Evolutionary conservation across 1,140 invertebrate genomes (phyloP), one percentile per base, ranked within the genome.

Genomic region (Dendrolimus punctatus): DNA sequence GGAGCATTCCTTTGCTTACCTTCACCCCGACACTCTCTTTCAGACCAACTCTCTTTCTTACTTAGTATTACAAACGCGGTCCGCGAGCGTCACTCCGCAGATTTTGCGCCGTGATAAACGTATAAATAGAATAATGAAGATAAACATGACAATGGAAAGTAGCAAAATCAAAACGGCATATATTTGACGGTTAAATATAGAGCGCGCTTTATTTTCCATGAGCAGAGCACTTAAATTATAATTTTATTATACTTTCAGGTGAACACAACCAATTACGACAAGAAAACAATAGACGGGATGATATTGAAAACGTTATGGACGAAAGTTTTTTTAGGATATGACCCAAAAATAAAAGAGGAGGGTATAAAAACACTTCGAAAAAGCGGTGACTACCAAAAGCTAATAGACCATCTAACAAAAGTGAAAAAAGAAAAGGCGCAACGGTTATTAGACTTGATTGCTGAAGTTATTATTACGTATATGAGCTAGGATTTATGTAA

Each of bases 241-340:
- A 46, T 6, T 53, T 55, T 46, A 51, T 39, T n/a, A n/a, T 40
- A 36, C 54, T 74, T 72, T 23, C 57, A 82, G 74, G 63, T 66
- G 6, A 40, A 55, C 8, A 53, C 62, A 23, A 57, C 60, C 40
- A 57, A 41, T 2, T 64, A 67, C n/a, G 69, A 74, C 41, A 72
- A 59, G 42, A 77, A 73, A 64, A 71, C 69, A 1, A 39, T 83
- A 8, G 80, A 83, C 10, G 73, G 71, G 6, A 80, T 83, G 77
- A 43, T 81, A 6, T 58, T 83, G 38, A 80, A 76, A 64, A 72
- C 61, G 46, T 51, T 83, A 6, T 83, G 80, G 80, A 71, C 77
- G 0, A 78, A 76, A 65, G 73, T 80, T 2, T 83, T 71, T 46
- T 50, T 50, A 8, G 63, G 68, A 37, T 66, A 68, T 23, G 73